Percentiles rank a stretch among this genome's conserved stretches.
Evolutionary conservation across 2,797 vertebrate species (phyloP).

Genomic region (Pipistrellus kuhlii): DNA sequence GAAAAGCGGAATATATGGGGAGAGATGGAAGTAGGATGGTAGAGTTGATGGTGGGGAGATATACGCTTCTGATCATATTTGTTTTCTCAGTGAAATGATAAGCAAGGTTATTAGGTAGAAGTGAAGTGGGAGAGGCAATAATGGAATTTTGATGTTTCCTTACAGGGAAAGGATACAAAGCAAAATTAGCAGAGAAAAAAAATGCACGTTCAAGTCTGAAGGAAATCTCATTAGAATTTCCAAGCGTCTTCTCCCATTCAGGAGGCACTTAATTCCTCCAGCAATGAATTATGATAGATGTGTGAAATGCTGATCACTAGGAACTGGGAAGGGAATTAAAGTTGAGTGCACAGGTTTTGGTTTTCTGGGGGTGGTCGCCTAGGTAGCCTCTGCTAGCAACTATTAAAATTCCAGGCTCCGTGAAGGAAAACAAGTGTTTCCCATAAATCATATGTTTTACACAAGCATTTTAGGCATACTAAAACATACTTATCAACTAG

Average conservation of each 20-base stretch:
- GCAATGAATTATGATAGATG: background rate
- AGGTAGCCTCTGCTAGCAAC: background rate
- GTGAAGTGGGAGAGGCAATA: background rate
- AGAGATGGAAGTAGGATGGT: background rate
- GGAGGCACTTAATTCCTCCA: background rate
- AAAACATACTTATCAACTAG: background rate
- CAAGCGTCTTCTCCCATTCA: background rate
- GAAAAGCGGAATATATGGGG: background rate
- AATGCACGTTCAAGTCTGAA: background rate
- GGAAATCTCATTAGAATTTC: background rate
- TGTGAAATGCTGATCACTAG: background rate
- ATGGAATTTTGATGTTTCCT: background rate
- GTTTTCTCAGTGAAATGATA: background rate
- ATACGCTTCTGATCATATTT: background rate
- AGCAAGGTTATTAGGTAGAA: background rate
- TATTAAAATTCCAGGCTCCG: background rate
- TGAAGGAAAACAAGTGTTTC: background rate
- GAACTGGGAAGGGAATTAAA: background rate
- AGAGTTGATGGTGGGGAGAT: background rate
- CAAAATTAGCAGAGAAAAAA: slow-evolving; percentile 26
- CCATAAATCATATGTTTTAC: background rate
- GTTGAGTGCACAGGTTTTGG: background rate
- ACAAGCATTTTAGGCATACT: background rate
- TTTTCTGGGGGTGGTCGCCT: background rate
- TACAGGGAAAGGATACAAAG: background rate